Evolutionary conservation across 2,113 vertebrate species (phyloP).

Genomic region (Raja brachyura): DNA sequence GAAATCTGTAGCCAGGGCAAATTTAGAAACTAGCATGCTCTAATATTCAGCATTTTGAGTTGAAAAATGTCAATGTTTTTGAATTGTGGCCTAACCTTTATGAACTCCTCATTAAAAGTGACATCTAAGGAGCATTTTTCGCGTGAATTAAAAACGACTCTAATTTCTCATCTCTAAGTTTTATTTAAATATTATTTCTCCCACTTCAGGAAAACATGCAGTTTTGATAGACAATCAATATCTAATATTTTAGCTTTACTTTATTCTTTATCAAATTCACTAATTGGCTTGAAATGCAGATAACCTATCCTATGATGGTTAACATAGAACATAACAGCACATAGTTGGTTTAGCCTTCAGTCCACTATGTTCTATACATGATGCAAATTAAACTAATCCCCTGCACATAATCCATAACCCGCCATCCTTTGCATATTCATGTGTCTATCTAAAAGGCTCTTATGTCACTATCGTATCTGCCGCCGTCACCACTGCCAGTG

Average conservation of each 20-base stretch:
- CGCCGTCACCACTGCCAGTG: too few relatives aligned
- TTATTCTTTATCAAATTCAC: background rate
- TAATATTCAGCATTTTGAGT: background rate
- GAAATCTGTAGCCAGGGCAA: background rate
- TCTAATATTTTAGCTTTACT: background rate
- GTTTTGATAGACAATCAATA: background rate
- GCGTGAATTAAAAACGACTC: background rate
- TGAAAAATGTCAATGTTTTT: background rate
- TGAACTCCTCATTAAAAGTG: too few relatives aligned
- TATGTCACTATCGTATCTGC: too few relatives aligned
- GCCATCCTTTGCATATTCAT: too few relatives aligned
- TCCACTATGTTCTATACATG: too few relatives aligned
- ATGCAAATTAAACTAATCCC: too few relatives aligned
- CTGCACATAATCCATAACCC: too few relatives aligned
- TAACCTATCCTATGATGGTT: background rate
- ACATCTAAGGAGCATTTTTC: background rate
- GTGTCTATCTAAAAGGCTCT: too few relatives aligned
- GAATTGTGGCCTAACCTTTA: too few relatives aligned
- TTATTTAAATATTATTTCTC: background rate
- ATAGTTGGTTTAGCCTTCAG: too few relatives aligned
- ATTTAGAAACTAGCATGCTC: background rate
- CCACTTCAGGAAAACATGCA: background rate
- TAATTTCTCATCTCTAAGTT: background rate
- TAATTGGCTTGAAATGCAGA: background rate
- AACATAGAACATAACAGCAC: too few relatives aligned